Evolutionary conservation across 2,113 vertebrate genomes (phyloP), one percentile per base, ranked within the genome.

Genomic region (Caranx ignobilis): DNA sequence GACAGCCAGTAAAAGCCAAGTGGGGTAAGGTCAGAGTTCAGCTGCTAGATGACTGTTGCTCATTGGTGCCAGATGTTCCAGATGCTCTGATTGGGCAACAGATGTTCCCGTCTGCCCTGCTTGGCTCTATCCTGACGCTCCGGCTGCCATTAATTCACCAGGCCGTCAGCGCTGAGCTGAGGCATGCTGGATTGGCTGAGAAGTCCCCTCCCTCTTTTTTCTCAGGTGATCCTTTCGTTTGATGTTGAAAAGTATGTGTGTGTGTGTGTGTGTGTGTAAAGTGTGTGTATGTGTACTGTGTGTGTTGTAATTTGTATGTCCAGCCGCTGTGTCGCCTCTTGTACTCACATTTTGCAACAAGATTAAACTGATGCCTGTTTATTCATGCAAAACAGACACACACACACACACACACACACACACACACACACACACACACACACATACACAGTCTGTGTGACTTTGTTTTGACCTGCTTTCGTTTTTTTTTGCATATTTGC

Each of bases 41-140:
- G 69, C 54, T 52, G 79, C 76, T 60, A 35, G 78, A 77, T 54
- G 55, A 64, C 66, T 66, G 77, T 69, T 69, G 60, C 50, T 89
- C 81, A 79, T 65, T 78, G 73, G 67, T 21, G 79, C 82, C 89
- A 94, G 89, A 89, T 93, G 90, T 89, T 93, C 75, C 83, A 67
- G 79, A 83, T 81, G 64, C 77, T 83, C 47, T 77, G 81, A 91
- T 92, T 92, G 91, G 74, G 64, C 52, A 77, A 74, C 88, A 92
- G 87, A 91, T 89, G 93, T 87, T 89, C 68, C 68, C 0, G 16
- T 70, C 69, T 37, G 47, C 62, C 45, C 71, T 83, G 88, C 82
- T 87, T 91, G 81, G 83, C 81, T 79, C 26, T 48, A 83, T 81
- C 56, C 54, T n/a, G 11, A 66, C 61, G 16, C 54, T 79, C 47